These are phyloP conservation scores for Andrena fulva DNA, from an alignment of 2,888 invertebrate genomes.

Conservation along the genomic window DNA sequence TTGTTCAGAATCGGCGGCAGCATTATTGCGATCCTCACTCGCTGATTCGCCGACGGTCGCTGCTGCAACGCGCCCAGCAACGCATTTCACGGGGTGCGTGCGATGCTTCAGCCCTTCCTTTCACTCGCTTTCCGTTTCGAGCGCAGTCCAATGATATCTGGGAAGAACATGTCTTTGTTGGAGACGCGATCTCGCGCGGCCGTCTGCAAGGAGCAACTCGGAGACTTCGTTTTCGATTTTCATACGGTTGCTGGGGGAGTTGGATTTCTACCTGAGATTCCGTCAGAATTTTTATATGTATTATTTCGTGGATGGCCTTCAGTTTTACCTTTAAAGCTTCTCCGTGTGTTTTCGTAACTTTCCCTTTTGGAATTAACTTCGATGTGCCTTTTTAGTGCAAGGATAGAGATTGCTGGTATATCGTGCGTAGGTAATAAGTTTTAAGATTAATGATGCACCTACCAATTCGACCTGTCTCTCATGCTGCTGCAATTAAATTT, in stretches of 20 bases:
- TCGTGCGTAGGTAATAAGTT: too few species aligned
- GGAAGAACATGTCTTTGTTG: not conserved
- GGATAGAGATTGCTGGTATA: too few species aligned
- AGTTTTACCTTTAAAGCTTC: too few species aligned
- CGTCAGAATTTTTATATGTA: not conserved
- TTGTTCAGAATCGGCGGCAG: slow-evolving; percentile 83
- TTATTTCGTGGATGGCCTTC: too few species aligned
- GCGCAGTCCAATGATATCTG: slow-evolving; percentile 6
- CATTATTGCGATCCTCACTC: slow-evolving; percentile 73
- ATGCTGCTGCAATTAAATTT: slow-evolving; percentile 8
- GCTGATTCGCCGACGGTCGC: slow-evolving; percentile 26
- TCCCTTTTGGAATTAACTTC: too few species aligned
- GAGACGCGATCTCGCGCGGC: not conserved
- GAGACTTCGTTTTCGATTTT: not conserved
- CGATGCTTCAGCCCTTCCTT: not conserved
- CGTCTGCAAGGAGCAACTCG: not conserved
- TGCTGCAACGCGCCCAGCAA: slow-evolving; percentile 11
- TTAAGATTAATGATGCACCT: not conserved
- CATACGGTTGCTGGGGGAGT: not conserved
- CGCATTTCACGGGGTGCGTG: slow-evolving; percentile 49
- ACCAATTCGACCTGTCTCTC: not conserved
- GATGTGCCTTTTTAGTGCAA: too few species aligned
- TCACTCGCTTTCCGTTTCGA: not conserved
- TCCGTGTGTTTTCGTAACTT: too few species aligned
- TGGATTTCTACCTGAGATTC: not conserved